These are phyloP conservation scores for Microctonus aethiopoides DNA, from an alignment of 2,888 invertebrate species.

Conservation along the genomic window DNA sequence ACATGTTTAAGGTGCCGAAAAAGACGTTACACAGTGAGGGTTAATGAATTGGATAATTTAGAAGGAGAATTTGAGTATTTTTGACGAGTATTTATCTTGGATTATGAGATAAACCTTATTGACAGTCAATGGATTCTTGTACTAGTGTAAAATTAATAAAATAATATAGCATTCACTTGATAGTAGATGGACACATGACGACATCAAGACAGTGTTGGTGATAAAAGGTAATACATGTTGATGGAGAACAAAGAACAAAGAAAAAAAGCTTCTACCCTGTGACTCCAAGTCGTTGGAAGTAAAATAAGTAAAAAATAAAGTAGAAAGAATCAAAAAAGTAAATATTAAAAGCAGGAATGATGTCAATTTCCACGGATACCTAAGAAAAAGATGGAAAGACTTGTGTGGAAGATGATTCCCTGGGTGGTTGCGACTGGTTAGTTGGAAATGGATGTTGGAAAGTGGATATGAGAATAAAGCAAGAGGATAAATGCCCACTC, in stretches of 20 bases:
- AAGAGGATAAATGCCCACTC: background rate
- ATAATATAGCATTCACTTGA: too few species aligned
- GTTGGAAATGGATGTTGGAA: slow-evolving; percentile 15
- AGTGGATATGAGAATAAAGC: background rate
- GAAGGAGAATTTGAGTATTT: too few species aligned
- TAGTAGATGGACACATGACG: background rate
- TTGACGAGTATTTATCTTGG: too few species aligned
- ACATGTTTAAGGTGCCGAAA: too few species aligned
- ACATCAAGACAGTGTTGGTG: background rate
- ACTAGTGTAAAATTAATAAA: too few species aligned
- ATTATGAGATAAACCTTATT: too few species aligned
- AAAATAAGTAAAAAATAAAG: background rate
- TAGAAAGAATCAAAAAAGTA: background rate
- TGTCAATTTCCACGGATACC: slow-evolving; percentile 16
- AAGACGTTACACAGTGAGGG: too few species aligned
- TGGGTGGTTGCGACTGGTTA: slow-evolving; percentile 33
- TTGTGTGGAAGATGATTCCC: slow-evolving; percentile 29
- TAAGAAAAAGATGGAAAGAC: slow-evolving; percentile 8
- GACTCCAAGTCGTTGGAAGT: background rate
- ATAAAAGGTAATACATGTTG: background rate
- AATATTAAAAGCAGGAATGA: background rate
- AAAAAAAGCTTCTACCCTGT: background rate
- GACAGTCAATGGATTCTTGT: too few species aligned
- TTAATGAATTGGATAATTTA: too few species aligned
- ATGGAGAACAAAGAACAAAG: background rate